phyloP scores from a whole-genome alignment of 2,888 invertebrate species.

The Oligia strigilis region DNA sequence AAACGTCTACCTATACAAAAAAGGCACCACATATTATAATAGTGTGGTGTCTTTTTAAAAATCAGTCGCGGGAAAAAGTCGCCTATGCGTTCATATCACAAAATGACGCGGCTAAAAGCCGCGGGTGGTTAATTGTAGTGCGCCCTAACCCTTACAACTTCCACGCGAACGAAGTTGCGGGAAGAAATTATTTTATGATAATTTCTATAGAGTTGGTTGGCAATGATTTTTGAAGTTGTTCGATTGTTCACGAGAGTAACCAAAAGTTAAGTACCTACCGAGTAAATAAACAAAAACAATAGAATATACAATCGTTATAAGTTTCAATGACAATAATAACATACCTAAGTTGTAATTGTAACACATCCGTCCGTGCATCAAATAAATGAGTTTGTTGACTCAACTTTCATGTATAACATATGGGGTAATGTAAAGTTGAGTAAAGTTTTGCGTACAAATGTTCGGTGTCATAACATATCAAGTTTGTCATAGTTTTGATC shows the following conservation, averaged over 20 bases:
- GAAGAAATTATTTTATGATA: background rate
- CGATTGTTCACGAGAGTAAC: background rate
- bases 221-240: too few relatives aligned
- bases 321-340: slow-evolving; percentile 2
- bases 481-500: slow-evolving; percentile 34
- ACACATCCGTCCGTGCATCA: slow-evolving; percentile 2
- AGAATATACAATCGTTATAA: background rate
- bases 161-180: too few relatives aligned
- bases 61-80: too few relatives aligned
- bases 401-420: background rate
- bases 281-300: background rate
- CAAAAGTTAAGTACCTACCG: background rate
- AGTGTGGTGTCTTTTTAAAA: too few relatives aligned
- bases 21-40: too few relatives aligned
- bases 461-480: background rate
- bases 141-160: too few relatives aligned
- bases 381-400: slow-evolving; percentile 10
- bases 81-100: too few relatives aligned
- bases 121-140: too few relatives aligned
- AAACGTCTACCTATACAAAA: too few relatives aligned
- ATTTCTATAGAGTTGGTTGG: too few relatives aligned
- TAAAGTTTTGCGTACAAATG: slow-evolving; percentile 18
- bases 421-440: background rate
- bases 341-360: background rate
- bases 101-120: too few relatives aligned